Base-by-base conservation (phyloP, 1,140 invertebrate species). In the Trachymyrmex cornetzi region DNA sequence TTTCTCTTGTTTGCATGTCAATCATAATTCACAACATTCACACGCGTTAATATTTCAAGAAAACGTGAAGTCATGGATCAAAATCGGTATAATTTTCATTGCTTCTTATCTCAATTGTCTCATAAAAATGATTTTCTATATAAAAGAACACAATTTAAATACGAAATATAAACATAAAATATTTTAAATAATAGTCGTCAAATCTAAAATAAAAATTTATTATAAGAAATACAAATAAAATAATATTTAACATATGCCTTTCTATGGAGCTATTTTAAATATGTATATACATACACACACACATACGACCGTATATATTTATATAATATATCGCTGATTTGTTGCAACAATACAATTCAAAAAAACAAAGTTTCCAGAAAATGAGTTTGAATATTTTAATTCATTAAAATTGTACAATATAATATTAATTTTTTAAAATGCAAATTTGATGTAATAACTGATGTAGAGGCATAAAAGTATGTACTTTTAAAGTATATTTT, bases 21-120 rank as follows among this genome's bases (percentile, higher is more conserved):
- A n/a, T 67, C 74, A 48, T 69, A 61, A 72, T 81, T 50, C 14
- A 30, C 59, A 57, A 22, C 57, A 53, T 53, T 57, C 85, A 53
- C 34, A 86, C 55, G 61, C 72, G 59, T 30, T 67, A 22, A 53
- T 59, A 30, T 30, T 50, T 50, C 22, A 71, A 7, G 14, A 80
- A 61, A 44, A 38, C 38, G 61, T 14, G 61, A 64, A 64, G 61
- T 61, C 38, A 19, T 44, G 30, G 38, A 44, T 38, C 16, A 12
- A 69, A 57, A 67, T 86, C 85, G 34, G 38, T 48, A 27, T 53
- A 79, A 66, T 66, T 66, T 67, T 24, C 22, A 27, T 38, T 14
- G 38, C 7, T 77, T 63, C 2, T 9, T 4, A 14, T 66, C 48
- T 22, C 1, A 3, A 79, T 22, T 27, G 9, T 64, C 5, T 2